phyloP scores from a whole-genome alignment of 1,140 invertebrate species.

The Polypedilum pembai region DNA sequence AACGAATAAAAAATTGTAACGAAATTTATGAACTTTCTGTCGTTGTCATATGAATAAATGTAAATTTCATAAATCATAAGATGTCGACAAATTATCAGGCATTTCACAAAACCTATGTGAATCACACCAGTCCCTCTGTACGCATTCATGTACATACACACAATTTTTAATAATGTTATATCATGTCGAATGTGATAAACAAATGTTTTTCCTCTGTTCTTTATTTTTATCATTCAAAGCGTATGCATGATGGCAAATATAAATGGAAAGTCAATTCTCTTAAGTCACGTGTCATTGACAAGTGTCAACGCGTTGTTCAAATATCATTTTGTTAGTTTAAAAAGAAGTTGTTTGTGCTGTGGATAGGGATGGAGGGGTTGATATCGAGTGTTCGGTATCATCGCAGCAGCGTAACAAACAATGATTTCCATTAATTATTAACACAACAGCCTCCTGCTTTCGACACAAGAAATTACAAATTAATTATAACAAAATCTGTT shows the following conservation, averaged over 20 bases:
- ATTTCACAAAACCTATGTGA: not conserved
- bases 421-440: conserved; percentile 19
- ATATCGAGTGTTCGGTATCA: not conserved
- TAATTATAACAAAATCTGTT: conserved; percentile 20
- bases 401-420: not conserved
- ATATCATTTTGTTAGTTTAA: conserved; percentile 19
- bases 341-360: not conserved
- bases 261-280: conserved; percentile 4
- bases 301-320: conserved; percentile 5
- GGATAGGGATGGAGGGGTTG: not conserved
- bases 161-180: not conserved
- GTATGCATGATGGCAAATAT: conserved; percentile 1
- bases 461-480: conserved; percentile 18
- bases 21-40: too few species aligned
- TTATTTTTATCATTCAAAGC: conserved; percentile 18
- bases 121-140: not conserved
- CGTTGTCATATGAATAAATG: too few species aligned
- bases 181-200: conserved; percentile 18
- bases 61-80: too few species aligned
- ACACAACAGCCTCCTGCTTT: conserved; percentile 2
- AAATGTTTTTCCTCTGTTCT: not conserved
- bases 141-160: not conserved
- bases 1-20: too few species aligned
- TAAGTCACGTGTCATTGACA: conserved; percentile 16
- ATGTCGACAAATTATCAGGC: not conserved